Percentiles rank a stretch among this genome's conserved stretches.
These are phyloP conservation scores for Balearica regulorum DNA, from an alignment of 2,797 vertebrate genomes.

Conservation along the genomic window DNA sequence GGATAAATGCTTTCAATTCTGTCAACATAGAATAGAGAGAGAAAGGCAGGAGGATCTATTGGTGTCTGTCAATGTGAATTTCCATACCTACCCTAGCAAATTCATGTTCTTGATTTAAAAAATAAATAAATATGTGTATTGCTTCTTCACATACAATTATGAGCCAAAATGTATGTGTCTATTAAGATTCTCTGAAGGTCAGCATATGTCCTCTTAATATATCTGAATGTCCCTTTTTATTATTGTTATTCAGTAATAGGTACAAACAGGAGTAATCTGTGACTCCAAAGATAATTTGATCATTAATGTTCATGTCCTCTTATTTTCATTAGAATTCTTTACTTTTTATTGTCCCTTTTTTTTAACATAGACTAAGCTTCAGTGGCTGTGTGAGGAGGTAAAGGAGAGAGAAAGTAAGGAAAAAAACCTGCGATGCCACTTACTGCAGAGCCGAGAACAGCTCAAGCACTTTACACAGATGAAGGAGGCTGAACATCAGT, in stretches of 20 bases:
- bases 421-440: slow-evolving; percentile 74
- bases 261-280: not conserved
- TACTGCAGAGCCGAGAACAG: slow-evolving; percentile 82
- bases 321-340: not conserved
- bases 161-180: not conserved
- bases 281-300: not conserved
- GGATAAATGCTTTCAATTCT: not conserved
- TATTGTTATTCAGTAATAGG: not conserved
- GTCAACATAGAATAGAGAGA: not conserved
- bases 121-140: not conserved
- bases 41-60: not conserved
- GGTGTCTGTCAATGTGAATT: not conserved
- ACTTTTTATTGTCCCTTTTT: not conserved
- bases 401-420: slow-evolving; percentile 81
- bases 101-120: not conserved
- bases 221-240: not conserved
- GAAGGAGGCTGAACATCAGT: slow-evolving; percentile 78
- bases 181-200: not conserved
- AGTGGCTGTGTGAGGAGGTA: slow-evolving; percentile 90
- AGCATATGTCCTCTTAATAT: not conserved
- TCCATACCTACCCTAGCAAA: not conserved
- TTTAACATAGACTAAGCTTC: slow-evolving; percentile 81
- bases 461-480: slow-evolving; percentile 78
- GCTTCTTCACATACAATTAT: not conserved
- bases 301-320: not conserved